Evolutionary conservation across 2,797 vertebrate species (phyloP), one percentile per base, ranked within the genome.

Genomic region (Mareca strepera): DNA sequence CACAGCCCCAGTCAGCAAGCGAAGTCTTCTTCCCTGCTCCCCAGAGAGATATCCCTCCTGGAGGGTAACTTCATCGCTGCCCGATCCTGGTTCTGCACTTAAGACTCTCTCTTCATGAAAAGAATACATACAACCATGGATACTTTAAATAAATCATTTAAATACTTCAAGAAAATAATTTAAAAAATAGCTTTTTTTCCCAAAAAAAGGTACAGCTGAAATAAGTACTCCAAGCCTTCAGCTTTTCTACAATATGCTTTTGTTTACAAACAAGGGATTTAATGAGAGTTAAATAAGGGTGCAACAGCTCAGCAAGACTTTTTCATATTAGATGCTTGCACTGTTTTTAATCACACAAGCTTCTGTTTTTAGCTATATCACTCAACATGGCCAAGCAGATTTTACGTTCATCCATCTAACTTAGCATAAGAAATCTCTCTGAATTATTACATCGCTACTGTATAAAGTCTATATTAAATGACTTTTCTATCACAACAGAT

Each of bases 301-400:
- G 4, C 41, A 91, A 33, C 2, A 89, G 68, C 76, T 78, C 50
- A 72, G 55, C 87, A 83, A 91, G 62, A 48, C 11, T 29, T 53
- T 88, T 88, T 79, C 76, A 41, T 22, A 4, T 44, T 48, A 79
- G 48, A 25, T 35, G 23, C 25, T 43, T 88, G 58, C 63, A 72
- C n/a, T 82, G 84, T 82, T 90, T 82, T 50, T 50, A 82, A 82
- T 39, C 39, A 75, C 74, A 75, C 33, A 72, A 59, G 21, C 50
- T 66, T 83, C 66, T n/a, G 62, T 78, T 73, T 79, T 83, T 63
- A 76, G 77, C 67, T 76, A 64, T 83, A 90, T 90, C 79, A 76
- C 35, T 80, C 86, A 72, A 66, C 79, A 78, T 3, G 48, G n/a
- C 28, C 43, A 84, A 43, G 25, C 46, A 75, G 52, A 82, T 73